These are phyloP conservation scores for Euthynnus affinis DNA, from an alignment of 2,797 vertebrate species.

Conservation along the genomic window DNA sequence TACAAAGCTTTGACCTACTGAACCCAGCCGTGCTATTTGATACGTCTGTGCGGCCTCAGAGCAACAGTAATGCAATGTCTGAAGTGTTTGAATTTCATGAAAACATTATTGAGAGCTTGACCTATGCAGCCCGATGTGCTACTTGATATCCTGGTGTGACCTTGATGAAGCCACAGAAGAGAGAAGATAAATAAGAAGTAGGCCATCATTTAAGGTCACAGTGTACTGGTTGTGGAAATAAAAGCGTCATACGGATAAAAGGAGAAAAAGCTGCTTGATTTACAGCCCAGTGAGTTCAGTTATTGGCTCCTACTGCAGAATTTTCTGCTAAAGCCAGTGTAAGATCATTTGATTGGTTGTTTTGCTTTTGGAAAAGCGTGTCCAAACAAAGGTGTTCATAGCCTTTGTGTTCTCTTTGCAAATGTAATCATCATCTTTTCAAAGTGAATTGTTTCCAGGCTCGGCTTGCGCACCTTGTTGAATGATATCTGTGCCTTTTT, in stretches of 20 bases:
- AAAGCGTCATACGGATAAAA: conserved; percentile 11
- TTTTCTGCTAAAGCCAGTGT: background rate
- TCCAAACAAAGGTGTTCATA: background rate
- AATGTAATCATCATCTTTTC: conserved; percentile 37
- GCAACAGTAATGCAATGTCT: conserved; percentile 22
- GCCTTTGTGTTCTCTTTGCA: conserved; percentile 31
- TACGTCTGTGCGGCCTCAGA: conserved; percentile 26
- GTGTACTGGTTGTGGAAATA: background rate
- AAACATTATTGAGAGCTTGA: conserved; percentile 48
- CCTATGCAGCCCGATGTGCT: conserved; percentile 29
- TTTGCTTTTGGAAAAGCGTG: background rate
- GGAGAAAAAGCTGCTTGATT: background rate
- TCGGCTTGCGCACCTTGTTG: conserved; percentile 27
- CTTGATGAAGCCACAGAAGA: conserved; percentile 19
- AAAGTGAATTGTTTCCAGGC: conserved; percentile 24
- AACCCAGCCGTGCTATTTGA: conserved; percentile 48
- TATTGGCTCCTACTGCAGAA: background rate
- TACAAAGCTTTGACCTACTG: conserved; percentile 46
- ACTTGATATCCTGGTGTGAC: conserved; percentile 44
- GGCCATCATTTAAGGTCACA: background rate
- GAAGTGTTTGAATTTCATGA: conserved; percentile 46
- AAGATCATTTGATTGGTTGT: background rate
- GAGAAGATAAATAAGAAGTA: conserved; percentile 6
- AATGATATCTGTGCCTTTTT: conserved; percentile 36
- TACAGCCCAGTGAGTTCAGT: background rate